Evolutionary conservation across 2,888 invertebrate genomes (phyloP).

Genomic region (Chouioia cunea): DNA sequence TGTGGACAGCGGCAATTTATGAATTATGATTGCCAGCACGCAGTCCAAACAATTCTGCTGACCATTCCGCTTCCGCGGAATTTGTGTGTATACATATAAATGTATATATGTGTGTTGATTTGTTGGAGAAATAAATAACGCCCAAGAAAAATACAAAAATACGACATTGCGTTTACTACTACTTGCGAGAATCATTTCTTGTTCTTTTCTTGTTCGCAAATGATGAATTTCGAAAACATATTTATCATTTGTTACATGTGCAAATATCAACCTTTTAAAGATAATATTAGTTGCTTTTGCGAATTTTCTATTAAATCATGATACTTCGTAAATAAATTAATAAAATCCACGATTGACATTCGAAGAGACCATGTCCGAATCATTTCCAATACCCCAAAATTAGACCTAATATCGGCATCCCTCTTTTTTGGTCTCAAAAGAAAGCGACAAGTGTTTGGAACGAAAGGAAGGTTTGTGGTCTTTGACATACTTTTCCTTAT

Average conservation of each 20-base stretch:
- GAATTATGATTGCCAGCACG: conserved; percentile 38
- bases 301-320: no score
- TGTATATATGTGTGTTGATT: not conserved
- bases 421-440: not conserved
- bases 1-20: conserved; percentile 15
- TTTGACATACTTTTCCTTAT: conserved; percentile 21
- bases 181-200: no score
- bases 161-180: not conserved
- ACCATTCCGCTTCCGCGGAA: conserved; percentile 13
- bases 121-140: not conserved
- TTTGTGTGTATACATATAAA: no score
- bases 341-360: no score
- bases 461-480: not conserved
- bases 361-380: no score
- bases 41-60: conserved; percentile 34
- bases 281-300: no score
- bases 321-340: no score
- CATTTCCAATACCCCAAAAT: not conserved
- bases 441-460: not conserved
- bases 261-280: no score
- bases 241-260: no score
- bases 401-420: not conserved
- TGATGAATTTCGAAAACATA: no score
- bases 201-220: no score
- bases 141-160: conserved; percentile 41